phyloP scores from a whole-genome alignment of 2,888 invertebrate species.

The Dryadula phaetusa region DNA sequence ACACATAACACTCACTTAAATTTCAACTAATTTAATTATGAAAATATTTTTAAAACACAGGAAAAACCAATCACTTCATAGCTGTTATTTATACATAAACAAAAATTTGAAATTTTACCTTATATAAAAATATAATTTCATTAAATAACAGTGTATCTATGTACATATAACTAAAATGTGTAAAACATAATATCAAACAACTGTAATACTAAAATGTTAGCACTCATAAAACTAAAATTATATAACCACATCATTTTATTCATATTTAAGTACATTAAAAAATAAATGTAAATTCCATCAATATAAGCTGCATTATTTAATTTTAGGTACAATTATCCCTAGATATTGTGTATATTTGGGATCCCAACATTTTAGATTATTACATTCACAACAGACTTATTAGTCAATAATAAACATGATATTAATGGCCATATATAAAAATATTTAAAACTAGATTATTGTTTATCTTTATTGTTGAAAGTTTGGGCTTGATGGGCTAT shows the following conservation, averaged over 20 bases:
- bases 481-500: conserved; percentile 70
- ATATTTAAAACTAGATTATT: conserved; percentile 49
- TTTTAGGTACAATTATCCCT: conserved; percentile 1
- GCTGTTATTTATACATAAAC: conserved; percentile 14
- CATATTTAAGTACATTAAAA: background rate
- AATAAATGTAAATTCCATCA: conserved; percentile 4
- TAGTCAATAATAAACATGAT: conserved; percentile 7
- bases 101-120: conserved; percentile 34
- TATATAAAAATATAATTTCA: conserved; percentile 42
- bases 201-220: background rate
- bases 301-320: background rate
- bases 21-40: conserved; percentile 1
- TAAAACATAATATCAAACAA: conserved; percentile 30
- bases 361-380: conserved; percentile 1
- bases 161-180: conserved; percentile 31
- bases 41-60: conserved; percentile 7
- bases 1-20: conserved; percentile 20
- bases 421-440: conserved; percentile 4
- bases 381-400: background rate
- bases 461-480: conserved; percentile 72
- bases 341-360: background rate
- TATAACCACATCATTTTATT: background rate
- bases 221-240: conserved; percentile 1
- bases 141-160: conserved; percentile 31
- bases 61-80: background rate